A percentile compares a stretch with the other conserved stretches of the same genome.
These are phyloP conservation scores for Drosophila littoralis DNA, from an alignment of 1,140 invertebrate species.

Conservation along the genomic window DNA sequence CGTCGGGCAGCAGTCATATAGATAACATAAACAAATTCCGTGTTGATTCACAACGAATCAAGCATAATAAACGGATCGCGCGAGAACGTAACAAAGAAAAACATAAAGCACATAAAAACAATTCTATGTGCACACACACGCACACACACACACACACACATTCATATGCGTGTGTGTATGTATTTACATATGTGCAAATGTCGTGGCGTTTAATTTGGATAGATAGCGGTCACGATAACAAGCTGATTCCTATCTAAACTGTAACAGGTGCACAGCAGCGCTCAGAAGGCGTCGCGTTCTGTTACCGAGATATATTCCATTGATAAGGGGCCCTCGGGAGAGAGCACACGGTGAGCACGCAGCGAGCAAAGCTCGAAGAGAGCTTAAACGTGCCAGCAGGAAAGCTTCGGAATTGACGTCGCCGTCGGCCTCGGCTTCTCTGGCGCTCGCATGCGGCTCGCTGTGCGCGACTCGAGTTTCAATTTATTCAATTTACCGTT, in stretches of 20 bases:
- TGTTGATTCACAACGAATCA: conserved; percentile 9
- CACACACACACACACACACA: neutral
- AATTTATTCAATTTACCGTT: conserved; percentile 83
- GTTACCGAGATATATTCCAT: conserved; percentile 71
- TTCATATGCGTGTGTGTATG: neutral
- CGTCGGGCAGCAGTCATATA: conserved; percentile 7
- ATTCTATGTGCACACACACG: conserved; percentile 15
- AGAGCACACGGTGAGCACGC: conserved; percentile 11
- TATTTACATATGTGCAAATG: conserved; percentile 40
- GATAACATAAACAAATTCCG: conserved; percentile 27
- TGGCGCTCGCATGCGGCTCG: conserved; percentile 13
- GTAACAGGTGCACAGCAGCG: conserved; percentile 79
- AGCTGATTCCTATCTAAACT: conserved; percentile 80
- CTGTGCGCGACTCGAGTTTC: conserved; percentile 56
- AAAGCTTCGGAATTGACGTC: conserved; percentile 55
- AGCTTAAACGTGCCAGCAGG: conserved; percentile 61
- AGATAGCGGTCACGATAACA: conserved; percentile 75
- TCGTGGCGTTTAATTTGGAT: conserved; percentile 10
- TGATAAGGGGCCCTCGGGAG: conserved; percentile 64
- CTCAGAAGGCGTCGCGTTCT: conserved; percentile 48
- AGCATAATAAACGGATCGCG: conserved; percentile 10
- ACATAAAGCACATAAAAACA: conserved; percentile 23
- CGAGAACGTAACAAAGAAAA: conserved; percentile 18
- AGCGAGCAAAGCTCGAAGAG: conserved; percentile 69
- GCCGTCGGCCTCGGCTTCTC: conserved; percentile 20